Evolutionary conservation across 2,888 invertebrate species (phyloP).

Genomic region (Aspidiotus rigidus): DNA sequence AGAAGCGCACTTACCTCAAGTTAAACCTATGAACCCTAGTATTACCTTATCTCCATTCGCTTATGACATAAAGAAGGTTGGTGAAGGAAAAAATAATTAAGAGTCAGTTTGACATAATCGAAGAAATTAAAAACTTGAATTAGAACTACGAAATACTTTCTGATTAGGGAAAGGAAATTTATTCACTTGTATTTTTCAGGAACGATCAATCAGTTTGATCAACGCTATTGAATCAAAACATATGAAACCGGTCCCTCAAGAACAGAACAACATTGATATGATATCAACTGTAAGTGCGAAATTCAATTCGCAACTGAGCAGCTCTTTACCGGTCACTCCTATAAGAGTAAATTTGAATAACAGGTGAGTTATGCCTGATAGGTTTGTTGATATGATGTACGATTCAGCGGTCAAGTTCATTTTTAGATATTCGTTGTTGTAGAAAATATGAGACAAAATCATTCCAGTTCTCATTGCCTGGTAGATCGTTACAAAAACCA

Average conservation of each 20-base stretch:
- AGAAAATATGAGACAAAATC: constrained; percentile 13
- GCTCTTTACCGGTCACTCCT: neutral
- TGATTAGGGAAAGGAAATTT: too few relatives aligned
- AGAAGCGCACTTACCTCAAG: constrained; percentile 63
- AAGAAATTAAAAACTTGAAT: neutral
- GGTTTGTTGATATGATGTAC: neutral
- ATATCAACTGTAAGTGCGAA: neutral
- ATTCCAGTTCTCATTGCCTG: constrained; percentile 15
- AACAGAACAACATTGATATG: constrained; percentile 5
- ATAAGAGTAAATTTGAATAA: constrained; percentile 18
- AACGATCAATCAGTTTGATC: neutral
- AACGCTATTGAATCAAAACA: constrained; percentile 15
- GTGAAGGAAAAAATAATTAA: neutral
- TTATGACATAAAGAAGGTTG: constrained; percentile 38
- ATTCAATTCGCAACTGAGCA: neutral
- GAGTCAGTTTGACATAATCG: neutral
- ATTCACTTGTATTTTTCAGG: too few relatives aligned
- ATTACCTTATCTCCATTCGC: constrained; percentile 45
- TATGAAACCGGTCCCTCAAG: constrained; percentile 14
- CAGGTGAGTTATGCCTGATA: neutral
- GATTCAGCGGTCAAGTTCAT: neutral
- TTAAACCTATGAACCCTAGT: constrained; percentile 42
- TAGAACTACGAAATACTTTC: neutral
- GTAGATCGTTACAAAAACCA: constrained; percentile 25
- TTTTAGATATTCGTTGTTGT: neutral